Evolutionary conservation across 1,140 invertebrate species (phyloP), one percentile per base, ranked within the genome.

Genomic region (Drosophila azteca): DNA sequence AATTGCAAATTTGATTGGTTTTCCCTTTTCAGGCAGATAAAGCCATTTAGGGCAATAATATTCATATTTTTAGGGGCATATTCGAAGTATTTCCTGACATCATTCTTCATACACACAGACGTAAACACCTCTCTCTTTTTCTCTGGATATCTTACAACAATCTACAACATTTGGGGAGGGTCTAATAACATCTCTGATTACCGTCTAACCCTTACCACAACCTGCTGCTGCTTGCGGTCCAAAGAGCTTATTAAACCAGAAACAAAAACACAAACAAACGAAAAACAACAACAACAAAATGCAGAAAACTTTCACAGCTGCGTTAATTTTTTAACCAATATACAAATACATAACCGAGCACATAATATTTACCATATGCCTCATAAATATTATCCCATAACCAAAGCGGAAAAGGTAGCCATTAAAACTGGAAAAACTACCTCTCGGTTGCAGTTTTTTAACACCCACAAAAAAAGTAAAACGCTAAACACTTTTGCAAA

Each of bases 291-390:
- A 20, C 17, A 62, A 57, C 49, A 49, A 65, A 75, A 52, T 76
- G 58, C 63, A 45, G 52, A 78, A 49, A 78, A 85, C 81, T 85
- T 85, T 85, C 81, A 87, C 83, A 67, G 88, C 71, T 88, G 64
- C 61, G 82, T 75, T 87, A 85, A 88, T 85, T 88, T 82, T 82
- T 77, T 85, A 76, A 77, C 72, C 73, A 77, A 77, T 54, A 75
- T 63, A 69, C 58, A 76, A 49, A 57, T 54, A 77, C 11, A 39
- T 13, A 39, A 39, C 35, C 35, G 11, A 39, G 11, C 35, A 39
- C 35, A 11, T 39, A 24, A 55, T 49, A 67, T 45, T 1, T 49
- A 35, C 13, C 13, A 65, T 58, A 55, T 29, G 63, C 63, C 2
- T 13, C 44, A 49, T 61, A 39, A 39, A 41, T 51, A 63, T 50